A percentile compares a stretch with the other conserved stretches of the same genome.
phyloP scores from a whole-genome alignment of 2,797 vertebrate genomes.

The Rousettus madagascariensis region DNA sequence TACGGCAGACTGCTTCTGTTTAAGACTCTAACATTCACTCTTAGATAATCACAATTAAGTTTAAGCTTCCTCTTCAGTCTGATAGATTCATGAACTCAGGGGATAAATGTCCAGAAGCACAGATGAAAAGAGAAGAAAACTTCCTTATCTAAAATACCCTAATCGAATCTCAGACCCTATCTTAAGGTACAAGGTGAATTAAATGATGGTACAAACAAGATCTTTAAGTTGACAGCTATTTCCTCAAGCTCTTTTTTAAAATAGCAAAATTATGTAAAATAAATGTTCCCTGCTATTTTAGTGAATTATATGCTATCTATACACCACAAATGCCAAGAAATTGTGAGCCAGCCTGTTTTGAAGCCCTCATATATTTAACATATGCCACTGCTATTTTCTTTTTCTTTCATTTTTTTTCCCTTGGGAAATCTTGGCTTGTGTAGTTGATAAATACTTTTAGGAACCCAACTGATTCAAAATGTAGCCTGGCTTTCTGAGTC shows the following conservation, averaged over 20 bases:
- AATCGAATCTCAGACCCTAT: not conserved
- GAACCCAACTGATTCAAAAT: not conserved
- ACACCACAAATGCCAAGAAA: constrained; percentile 58
- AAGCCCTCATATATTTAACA: constrained; percentile 20
- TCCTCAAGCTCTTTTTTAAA: constrained; percentile 49
- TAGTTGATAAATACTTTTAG: constrained; percentile 49
- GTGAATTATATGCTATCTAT: constrained; percentile 56
- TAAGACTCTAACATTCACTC: not conserved
- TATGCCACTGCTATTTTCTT: constrained; percentile 49
- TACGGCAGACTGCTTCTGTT: not conserved
- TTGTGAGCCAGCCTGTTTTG: not conserved
- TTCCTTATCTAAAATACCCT: not conserved
- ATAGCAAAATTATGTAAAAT: constrained; percentile 65
- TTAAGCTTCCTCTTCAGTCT: not conserved
- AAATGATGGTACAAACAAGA: not conserved
- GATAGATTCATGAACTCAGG: not conserved
- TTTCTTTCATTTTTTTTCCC: not conserved
- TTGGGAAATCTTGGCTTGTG: constrained; percentile 41
- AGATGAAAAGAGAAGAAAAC: not conserved
- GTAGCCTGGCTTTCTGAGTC: not conserved
- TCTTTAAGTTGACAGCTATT: constrained; percentile 1
- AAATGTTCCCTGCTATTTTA: constrained; percentile 69
- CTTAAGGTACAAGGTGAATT: not conserved
- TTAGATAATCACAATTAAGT: not conserved
- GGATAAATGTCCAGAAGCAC: not conserved